These are phyloP conservation scores for Ephialtes manifestator DNA, from an alignment of 2,888 invertebrate species.

Conservation along the genomic window DNA sequence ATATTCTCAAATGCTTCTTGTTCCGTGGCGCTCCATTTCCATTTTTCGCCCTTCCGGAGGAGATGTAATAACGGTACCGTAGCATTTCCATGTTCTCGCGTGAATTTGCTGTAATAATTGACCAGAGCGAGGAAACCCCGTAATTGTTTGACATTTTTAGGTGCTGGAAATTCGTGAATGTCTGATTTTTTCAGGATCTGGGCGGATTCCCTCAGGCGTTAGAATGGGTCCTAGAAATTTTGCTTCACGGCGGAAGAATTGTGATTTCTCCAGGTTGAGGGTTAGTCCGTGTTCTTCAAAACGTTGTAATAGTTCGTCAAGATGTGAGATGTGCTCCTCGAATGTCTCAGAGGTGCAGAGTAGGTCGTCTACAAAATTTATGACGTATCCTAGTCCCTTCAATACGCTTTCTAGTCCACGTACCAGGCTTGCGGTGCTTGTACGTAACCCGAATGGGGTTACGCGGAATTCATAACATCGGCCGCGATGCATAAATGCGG, in stretches of 20 bases:
- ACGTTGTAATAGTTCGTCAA: background rate
- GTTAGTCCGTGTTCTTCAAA: background rate
- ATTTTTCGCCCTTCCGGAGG: slow-evolving; percentile 56
- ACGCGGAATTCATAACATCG: background rate
- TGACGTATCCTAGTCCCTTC: background rate
- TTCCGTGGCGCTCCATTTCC: slow-evolving; percentile 41
- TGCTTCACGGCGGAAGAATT: slow-evolving; percentile 63
- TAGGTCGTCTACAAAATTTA: background rate
- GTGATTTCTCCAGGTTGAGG: slow-evolving; percentile 57
- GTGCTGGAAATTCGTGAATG: slow-evolving; percentile 66
- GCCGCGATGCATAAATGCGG: background rate
- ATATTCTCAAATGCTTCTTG: slow-evolving; percentile 36
- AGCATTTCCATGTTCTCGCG: slow-evolving; percentile 44
- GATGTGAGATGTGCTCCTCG: background rate
- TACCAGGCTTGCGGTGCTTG: slow-evolving; percentile 1
- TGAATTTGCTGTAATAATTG: slow-evolving; percentile 65
- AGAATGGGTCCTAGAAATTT: slow-evolving; percentile 73
- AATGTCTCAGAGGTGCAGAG: background rate
- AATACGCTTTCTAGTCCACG: background rate
- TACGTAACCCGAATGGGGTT: background rate
- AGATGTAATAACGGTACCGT: slow-evolving; percentile 57
- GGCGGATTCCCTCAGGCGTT: slow-evolving; percentile 59
- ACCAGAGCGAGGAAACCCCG: slow-evolving; percentile 66
- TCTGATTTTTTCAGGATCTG: slow-evolving; percentile 68
- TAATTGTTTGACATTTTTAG: slow-evolving; percentile 62